Evolutionary conservation across 1,140 invertebrate genomes (phyloP), one percentile per base, ranked within the genome.

Genomic region (Phocides pigmalion): DNA sequence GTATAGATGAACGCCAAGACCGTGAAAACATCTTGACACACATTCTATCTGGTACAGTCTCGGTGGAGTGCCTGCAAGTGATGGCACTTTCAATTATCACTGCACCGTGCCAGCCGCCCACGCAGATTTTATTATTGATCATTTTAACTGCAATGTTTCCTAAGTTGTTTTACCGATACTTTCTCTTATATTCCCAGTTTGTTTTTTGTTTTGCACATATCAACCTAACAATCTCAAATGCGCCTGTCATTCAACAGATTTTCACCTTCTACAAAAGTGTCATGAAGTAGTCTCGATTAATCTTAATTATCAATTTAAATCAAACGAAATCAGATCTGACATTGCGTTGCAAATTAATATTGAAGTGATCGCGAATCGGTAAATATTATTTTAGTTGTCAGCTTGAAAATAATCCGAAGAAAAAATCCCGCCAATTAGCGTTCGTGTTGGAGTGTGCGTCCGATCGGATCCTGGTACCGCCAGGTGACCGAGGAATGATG

Each of bases 51-150:
- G 76, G 82, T 80, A 80, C 80, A 73, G 64, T 53, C 62, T 64
- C 63, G 46, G 58, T 64, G 42, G 53, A 81, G 74, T 70, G 75
- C 46, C 68, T 78, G 80, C 72, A 81, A 76, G 76, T 82, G 80
- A 87, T 90, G 79, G 76, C 80, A 87, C 85, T 87, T 86, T 86
- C 84, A 87, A 90, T 88, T 88, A 90, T 77, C 85, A 77, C 77
- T 85, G 83, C 80, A 84, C 68, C 72, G 70, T 68, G 68, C 50
- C 64, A 15, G 32, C 15, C 75, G 64, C 84, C 80, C 72, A 81
- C 80, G 69, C 68, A 17, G 37, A 74, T 61, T 64, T 71, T 64
- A 79, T 78, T 74, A 76, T 71, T 77, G 70, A 82, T 82, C 58
- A 82, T 77, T 82, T 76, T 71, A 70, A 79, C 68, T 88, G 77